Evolutionary conservation across 37 sponge, comb jelly and placozoan species (phyloP).

Genomic region (Axinella damicornis): DNA sequence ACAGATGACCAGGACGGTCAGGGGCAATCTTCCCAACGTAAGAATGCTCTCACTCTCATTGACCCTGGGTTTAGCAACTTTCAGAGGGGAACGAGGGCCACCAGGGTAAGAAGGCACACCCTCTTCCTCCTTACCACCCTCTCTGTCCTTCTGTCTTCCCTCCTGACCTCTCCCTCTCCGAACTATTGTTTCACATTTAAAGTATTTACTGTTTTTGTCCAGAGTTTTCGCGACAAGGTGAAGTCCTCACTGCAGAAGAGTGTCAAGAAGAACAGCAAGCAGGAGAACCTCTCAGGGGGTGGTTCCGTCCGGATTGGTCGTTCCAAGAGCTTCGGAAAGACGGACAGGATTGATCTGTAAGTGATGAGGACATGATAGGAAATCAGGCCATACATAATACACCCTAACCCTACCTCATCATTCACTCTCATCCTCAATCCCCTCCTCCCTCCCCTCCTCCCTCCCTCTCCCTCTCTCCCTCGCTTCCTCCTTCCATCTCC

Average conservation of each 20-base stretch:
- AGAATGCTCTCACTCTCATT: conserved; percentile 21
- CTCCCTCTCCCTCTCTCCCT: neutral
- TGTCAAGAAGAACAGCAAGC: conserved; percentile 30
- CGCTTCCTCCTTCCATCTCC: neutral
- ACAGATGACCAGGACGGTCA: conserved; percentile 3
- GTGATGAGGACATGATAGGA: neutral
- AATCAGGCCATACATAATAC: too few species aligned
- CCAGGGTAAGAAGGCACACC: conserved; percentile 11
- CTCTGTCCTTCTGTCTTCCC: neutral
- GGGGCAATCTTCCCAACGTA: conserved; percentile 18
- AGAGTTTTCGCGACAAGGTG: conserved; percentile 62
- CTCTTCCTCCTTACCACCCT: conserved; percentile 16
- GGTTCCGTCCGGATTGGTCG: conserved; percentile 48
- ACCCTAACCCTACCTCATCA: too few species aligned
- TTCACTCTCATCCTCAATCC: neutral
- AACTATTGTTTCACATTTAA: too few species aligned
- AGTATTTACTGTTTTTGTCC: neutral
- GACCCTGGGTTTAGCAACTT: conserved; percentile 49
- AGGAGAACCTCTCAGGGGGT: conserved; percentile 15
- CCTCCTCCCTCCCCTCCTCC: neutral
- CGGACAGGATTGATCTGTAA: conserved; percentile 28
- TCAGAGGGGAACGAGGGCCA: conserved; percentile 54
- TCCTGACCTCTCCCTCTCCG: too few species aligned
- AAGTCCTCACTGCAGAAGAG: conserved; percentile 40
- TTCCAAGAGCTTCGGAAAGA: conserved; percentile 56